A percentile compares a stretch with the other conserved stretches of the same genome.
Conservation (phyloP, 2,797 vertebrate genomes). For the Neoniphon sammara region DNA sequence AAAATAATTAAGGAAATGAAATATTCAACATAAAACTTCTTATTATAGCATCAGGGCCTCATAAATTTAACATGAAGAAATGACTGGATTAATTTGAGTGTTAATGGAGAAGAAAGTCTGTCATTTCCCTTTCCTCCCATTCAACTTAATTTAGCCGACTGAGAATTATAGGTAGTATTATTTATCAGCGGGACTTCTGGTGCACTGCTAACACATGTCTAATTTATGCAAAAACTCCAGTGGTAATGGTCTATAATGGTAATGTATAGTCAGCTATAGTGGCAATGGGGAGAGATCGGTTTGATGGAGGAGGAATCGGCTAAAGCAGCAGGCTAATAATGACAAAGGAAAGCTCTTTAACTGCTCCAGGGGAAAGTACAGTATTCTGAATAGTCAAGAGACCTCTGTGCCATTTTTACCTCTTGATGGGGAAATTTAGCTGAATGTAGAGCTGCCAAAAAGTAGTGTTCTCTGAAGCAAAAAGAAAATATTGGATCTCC, state of each 20-base stretch:
- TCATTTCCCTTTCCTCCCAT: slow-evolving; percentile 57
- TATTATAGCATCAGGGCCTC: slow-evolving; percentile 77
- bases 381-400: slow-evolving; percentile 55
- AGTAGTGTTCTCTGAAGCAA: slow-evolving; percentile 52
- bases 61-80: slow-evolving; percentile 75
- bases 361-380: slow-evolving; percentile 44
- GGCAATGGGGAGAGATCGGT: slow-evolving; percentile 47
- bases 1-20: slow-evolving; percentile 81
- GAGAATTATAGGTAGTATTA: slow-evolving; percentile 55
- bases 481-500: slow-evolving; percentile 22
- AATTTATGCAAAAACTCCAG: slow-evolving; percentile 20
- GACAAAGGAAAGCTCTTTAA: slow-evolving; percentile 64
- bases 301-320: slow-evolving; percentile 4
- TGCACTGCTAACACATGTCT: background rate
- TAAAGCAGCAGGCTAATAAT: slow-evolving; percentile 60
- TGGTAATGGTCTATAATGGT: slow-evolving; percentile 34
- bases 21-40: slow-evolving; percentile 80
- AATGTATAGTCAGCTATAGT: slow-evolving; percentile 34
- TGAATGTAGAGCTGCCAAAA: slow-evolving; percentile 57
- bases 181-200: slow-evolving; percentile 53
- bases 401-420: slow-evolving; percentile 52
- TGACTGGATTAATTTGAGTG: slow-evolving; percentile 71
- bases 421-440: slow-evolving; percentile 49
- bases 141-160: slow-evolving; percentile 62
- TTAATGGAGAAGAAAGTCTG: slow-evolving; percentile 70